Conservation (phyloP, 2,888 invertebrate species). For the Noctua janthina region DNA sequence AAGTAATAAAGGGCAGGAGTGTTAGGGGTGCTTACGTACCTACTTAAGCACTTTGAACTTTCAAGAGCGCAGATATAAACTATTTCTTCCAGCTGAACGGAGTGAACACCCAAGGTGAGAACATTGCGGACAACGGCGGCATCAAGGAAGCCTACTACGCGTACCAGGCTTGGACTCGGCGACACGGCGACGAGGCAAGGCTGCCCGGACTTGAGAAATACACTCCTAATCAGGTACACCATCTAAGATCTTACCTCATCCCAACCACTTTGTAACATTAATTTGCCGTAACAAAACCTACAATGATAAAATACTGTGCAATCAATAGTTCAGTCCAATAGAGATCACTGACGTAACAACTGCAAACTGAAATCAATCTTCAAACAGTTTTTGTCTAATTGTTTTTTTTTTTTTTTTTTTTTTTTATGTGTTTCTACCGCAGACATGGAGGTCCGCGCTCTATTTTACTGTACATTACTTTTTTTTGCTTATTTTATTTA, state of each 20-base stretch:
- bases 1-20: background rate
- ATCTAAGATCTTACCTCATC: background rate
- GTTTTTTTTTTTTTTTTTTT: no score
- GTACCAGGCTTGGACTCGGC: conserved; percentile 93
- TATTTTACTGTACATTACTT: no score
- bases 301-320: conserved; percentile 14
- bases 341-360: conserved; percentile 13
- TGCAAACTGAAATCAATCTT: conserved; percentile 24
- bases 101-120: conserved; percentile 97
- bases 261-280: background rate
- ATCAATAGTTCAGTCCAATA: conserved; percentile 10
- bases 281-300: conserved; percentile 4
- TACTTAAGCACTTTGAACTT: background rate
- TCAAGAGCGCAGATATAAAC: background rate
- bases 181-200: conserved; percentile 92
- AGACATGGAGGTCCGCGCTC: no score
- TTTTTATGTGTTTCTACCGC: no score
- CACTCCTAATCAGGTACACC: conserved; percentile 91
- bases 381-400: conserved; percentile 24
- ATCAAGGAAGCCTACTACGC: conserved; percentile 97
- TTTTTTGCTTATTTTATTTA: no score
- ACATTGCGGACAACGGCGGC: conserved; percentile 98
- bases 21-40: background rate
- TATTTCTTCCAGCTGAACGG: conserved; percentile 94
- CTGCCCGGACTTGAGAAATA: conserved; percentile 93